Evolutionary conservation across 2,797 vertebrate species (phyloP), one percentile per base, ranked within the genome.

Genomic region (Eospalax fontanierii): DNA sequence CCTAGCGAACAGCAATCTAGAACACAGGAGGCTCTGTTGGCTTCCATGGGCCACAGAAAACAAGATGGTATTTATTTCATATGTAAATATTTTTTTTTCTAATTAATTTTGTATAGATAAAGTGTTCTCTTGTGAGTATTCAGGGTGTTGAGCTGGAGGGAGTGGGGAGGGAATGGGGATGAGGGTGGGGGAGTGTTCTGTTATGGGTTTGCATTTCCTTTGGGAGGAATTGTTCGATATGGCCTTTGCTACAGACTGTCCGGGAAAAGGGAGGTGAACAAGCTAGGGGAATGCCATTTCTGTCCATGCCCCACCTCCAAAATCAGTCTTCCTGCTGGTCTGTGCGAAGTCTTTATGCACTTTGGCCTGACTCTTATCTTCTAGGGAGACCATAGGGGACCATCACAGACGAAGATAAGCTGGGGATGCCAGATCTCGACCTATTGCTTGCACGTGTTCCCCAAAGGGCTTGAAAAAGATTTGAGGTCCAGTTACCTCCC

Each of bases 51-150:
- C 90, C 97, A 98, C 57, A 0, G 98, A 97, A 98, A 97, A 96
- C 57, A 28, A 98, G 98, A 98, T 97, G 97, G 97, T 97, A 97
- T 98, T 98, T 98, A 98, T 98, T 98, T 98, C 92, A 97, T 98
- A 98, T 99, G 98, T 99, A 98, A 98, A 99, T 98, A 98, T 98
- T 98, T 98, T 98, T 97, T 98, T 98, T 99, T 98, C 98, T 98
- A 98, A 98, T 98, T 97, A 92, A 96, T 98, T 98, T 99, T 98
- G 98, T 98, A 98, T 97, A 98, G 98, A 98, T 98, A 97, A 98
- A 98, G 98, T 98, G 98, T 98, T 98, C 97, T 98, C 98, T 98
- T 96, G 98, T 98, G 98, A 98, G 98, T 98, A 98, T 98, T 98
- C 98, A 98, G 98, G 98, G 98, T 1, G 97, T 98, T 97, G 98